Percentiles rank a stretch among this genome's conserved stretches.
Conservation (phyloP, 2,113 vertebrate species). For the Xiphophorus couchianus region DNA sequence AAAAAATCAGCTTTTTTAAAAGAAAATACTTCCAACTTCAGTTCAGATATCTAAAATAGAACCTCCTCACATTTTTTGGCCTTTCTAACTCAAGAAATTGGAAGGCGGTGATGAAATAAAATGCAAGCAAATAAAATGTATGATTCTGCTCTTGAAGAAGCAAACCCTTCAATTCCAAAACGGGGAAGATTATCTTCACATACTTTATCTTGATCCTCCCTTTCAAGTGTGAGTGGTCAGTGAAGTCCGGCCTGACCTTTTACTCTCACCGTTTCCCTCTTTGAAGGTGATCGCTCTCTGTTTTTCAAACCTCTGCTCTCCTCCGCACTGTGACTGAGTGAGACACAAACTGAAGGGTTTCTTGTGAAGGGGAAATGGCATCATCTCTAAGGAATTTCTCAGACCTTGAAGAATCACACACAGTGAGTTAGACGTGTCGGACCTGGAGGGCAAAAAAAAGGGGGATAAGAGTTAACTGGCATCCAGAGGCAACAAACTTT, state of each 20-base stretch:
- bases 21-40: neutral
- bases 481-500: conserved; percentile 22
- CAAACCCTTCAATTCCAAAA: no score
- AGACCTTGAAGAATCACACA: conserved; percentile 61
- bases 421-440: conserved; percentile 55
- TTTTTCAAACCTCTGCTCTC: conserved; percentile 26
- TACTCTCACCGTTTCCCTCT: conserved; percentile 20
- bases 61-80: neutral
- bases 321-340: conserved; percentile 45
- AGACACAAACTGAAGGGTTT: conserved; percentile 46
- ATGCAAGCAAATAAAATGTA: conserved; percentile 15
- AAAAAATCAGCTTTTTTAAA: no score
- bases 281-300: conserved; percentile 45
- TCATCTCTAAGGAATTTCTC: conserved; percentile 40
- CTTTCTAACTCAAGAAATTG: conserved; percentile 3
- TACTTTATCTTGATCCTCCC: neutral
- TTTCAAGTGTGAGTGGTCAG: conserved; percentile 31
- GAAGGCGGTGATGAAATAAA: conserved; percentile 14
- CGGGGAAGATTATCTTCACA: neutral
- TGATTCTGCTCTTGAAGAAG: neutral
- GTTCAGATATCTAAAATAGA: neutral
- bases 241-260: conserved; percentile 29
- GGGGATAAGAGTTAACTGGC: conserved; percentile 42
- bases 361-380: conserved; percentile 48
- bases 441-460: conserved; percentile 55